Conservation (phyloP, 2,113 vertebrate genomes). For the Tiliqua scincoides region DNA sequence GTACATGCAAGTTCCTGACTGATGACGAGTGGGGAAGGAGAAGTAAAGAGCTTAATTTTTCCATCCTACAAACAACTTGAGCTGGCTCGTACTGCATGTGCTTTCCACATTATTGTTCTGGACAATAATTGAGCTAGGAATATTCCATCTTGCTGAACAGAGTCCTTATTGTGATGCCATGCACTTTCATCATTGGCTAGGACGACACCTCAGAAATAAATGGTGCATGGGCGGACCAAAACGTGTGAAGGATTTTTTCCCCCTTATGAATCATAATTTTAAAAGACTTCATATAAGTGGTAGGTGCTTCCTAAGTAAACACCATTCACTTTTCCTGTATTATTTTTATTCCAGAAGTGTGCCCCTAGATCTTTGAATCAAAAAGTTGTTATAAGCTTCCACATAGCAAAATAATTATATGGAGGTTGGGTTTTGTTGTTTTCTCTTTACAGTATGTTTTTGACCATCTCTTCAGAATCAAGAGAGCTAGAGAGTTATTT, state of each 20-base stretch:
- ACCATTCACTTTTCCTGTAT: neutral
- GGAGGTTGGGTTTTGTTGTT: neutral
- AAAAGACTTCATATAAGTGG: neutral
- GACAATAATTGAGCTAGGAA: neutral
- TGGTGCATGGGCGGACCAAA: neutral
- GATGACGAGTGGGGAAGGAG: no score
- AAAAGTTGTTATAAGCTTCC: neutral
- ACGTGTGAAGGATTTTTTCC: neutral
- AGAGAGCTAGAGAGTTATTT: constrained; percentile 3
- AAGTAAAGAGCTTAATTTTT: no score
- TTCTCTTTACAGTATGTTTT: neutral
- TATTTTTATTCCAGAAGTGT: neutral
- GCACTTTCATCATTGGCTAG: no score
- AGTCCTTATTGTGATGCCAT: no score
- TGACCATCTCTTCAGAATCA: neutral
- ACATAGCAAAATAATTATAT: neutral
- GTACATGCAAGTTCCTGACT: no score
- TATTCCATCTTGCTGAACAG: neutral
- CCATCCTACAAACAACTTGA: no score
- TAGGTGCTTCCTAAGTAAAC: neutral
- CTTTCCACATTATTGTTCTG: neutral
- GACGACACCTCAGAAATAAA: neutral
- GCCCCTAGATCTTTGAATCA: neutral
- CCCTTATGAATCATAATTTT: neutral
- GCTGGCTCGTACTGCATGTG: neutral